phyloP scores from a whole-genome alignment of 2,797 vertebrate genomes.

The Halcyon badia region DNA sequence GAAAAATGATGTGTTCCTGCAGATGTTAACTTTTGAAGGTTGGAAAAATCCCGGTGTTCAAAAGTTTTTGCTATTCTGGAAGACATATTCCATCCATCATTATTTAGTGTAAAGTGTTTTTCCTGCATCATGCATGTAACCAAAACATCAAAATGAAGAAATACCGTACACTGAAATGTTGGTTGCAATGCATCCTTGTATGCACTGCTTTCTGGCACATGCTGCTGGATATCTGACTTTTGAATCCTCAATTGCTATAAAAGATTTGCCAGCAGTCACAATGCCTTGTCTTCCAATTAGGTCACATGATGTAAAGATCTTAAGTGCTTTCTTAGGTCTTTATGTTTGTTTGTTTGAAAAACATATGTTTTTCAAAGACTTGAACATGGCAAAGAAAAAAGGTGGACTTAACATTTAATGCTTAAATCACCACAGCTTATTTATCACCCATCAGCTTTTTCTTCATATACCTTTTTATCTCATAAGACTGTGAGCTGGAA shows the following conservation, averaged over 20 bases:
- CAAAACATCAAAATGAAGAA: not conserved
- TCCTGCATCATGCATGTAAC: not conserved
- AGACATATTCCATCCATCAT: not conserved
- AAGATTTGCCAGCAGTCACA: not conserved
- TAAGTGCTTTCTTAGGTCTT: not conserved
- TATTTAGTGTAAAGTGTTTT: not conserved
- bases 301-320: fast-evolving
- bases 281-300: not conserved
- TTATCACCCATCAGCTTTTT: not conserved
- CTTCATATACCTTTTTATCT: not conserved
- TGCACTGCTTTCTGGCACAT: not conserved
- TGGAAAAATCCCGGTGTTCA: not conserved
- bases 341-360: not conserved
- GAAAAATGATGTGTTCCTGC: not conserved
- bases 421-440: not conserved
- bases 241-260: not conserved
- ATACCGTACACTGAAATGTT: fast-evolving
- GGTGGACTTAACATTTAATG: not conserved
- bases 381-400: not conserved
- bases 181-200: not conserved
- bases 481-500: not conserved
- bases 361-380: not conserved
- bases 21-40: not conserved
- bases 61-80: not conserved
- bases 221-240: not conserved